phyloP scores from a whole-genome alignment of 2,888 invertebrate species.

The Heteromurus nitidus region DNA sequence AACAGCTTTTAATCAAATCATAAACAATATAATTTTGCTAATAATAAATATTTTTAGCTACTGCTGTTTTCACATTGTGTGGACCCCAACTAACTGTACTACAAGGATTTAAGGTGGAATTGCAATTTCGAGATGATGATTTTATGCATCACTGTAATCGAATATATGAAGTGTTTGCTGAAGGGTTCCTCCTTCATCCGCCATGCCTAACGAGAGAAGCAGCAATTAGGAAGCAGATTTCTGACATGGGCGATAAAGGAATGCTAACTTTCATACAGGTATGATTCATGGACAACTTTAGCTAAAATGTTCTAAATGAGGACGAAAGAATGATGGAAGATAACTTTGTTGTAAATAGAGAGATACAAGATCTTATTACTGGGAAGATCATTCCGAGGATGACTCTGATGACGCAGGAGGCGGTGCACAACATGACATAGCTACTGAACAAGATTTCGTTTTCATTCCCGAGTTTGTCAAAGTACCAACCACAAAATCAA shows the following conservation, averaged over 20 bases:
- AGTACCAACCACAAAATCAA: conserved; percentile 1
- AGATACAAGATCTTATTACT: not conserved
- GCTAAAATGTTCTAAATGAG: too few relatives aligned
- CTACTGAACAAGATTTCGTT: conserved; percentile 11
- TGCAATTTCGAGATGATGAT: conserved; percentile 38
- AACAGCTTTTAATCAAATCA: not conserved
- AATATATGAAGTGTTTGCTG: conserved; percentile 38
- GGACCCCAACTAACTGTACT: conserved; percentile 33
- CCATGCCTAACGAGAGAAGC: conserved; percentile 49
- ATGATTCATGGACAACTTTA: too few relatives aligned
- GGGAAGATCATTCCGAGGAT: conserved; percentile 41
- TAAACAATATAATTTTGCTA: not conserved
- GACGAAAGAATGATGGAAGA: too few relatives aligned
- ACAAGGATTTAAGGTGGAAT: conserved; percentile 36
- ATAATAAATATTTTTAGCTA: conserved; percentile 41
- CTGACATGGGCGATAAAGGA: conserved; percentile 32
- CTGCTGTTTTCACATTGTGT: conserved; percentile 40
- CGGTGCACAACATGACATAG: too few relatives aligned
- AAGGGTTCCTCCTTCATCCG: conserved; percentile 55
- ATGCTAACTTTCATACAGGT: conserved; percentile 29
- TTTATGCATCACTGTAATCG: conserved; percentile 28
- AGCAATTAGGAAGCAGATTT: conserved; percentile 38
- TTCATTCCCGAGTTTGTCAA: conserved; percentile 39
- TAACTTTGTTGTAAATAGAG: too few relatives aligned
- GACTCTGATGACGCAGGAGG: conserved; percentile 26